Evolutionary conservation across 2,888 invertebrate genomes (phyloP).

Genomic region (Dryobota labecula): DNA sequence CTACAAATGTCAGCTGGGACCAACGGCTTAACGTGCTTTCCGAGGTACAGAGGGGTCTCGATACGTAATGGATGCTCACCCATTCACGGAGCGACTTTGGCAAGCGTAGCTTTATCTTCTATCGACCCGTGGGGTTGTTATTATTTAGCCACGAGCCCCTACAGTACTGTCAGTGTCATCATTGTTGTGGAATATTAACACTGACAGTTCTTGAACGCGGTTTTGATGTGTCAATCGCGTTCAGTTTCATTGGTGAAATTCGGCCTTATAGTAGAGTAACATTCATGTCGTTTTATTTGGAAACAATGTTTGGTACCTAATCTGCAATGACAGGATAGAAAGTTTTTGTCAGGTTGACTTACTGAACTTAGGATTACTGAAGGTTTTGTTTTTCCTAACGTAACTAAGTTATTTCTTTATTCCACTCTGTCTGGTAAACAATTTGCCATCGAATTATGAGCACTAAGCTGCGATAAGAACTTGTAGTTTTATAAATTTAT

Average conservation of each 20-base stretch:
- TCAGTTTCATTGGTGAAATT: not conserved
- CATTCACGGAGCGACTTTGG: no score
- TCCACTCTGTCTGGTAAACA: not conserved
- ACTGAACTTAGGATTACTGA: no score
- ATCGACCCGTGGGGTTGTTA: no score
- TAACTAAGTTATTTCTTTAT: not conserved
- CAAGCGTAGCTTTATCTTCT: no score
- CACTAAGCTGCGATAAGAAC: not conserved
- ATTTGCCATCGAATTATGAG: not conserved
- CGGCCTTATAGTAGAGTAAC: not conserved
- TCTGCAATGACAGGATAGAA: not conserved
- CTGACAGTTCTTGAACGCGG: not conserved
- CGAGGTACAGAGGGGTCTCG: no score
- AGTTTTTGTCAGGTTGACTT: not conserved
- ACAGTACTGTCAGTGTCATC: not conserved
- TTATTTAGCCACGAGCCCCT: no score
- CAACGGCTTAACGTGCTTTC: no score
- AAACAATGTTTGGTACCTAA: not conserved
- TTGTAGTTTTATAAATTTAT: conserved; percentile 13
- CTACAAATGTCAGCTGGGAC: no score
- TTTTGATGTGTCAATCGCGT: not conserved
- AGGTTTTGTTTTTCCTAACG: not conserved
- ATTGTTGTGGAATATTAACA: no score
- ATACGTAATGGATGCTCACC: no score
- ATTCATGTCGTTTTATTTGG: not conserved